phyloP scores from a whole-genome alignment of 1,140 invertebrate genomes.

The Papilio xuthus region DNA sequence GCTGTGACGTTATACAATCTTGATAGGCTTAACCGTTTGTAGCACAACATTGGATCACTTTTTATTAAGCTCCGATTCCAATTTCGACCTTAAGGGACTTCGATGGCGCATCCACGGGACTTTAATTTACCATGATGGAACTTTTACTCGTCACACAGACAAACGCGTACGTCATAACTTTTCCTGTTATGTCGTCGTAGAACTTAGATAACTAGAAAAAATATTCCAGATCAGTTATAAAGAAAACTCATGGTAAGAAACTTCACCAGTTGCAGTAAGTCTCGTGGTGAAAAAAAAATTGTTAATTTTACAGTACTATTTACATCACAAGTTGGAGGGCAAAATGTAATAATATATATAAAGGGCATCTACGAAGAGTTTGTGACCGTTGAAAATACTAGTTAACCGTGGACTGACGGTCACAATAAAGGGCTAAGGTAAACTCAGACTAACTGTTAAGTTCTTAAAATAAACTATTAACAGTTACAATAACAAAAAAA shows the following conservation, averaged over 20 bases:
- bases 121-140: neutral
- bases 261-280: neutral
- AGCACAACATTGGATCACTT: constrained; percentile 10
- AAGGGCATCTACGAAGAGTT: neutral
- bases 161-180: too few species aligned
- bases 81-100: neutral
- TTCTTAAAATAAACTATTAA: neutral
- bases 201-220: too few species aligned
- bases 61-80: neutral
- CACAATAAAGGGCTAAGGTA: constrained; percentile 10
- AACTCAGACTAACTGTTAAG: neutral
- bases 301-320: neutral
- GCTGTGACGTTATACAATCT: constrained; percentile 33
- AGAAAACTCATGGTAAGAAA: neutral
- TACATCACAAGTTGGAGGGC: neutral
- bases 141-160: too few species aligned
- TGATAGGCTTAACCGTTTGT: constrained; percentile 15
- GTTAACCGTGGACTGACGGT: constrained; percentile 11
- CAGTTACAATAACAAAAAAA: neutral
- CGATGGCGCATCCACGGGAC: neutral
- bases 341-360: neutral
- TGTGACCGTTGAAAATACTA: neutral
- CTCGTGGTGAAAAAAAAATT: neutral
- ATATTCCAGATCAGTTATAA: too few species aligned
- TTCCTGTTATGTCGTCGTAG: too few species aligned